These are phyloP conservation scores for Clamator glandarius DNA, from an alignment of 2,797 vertebrate species.

Conservation along the genomic window DNA sequence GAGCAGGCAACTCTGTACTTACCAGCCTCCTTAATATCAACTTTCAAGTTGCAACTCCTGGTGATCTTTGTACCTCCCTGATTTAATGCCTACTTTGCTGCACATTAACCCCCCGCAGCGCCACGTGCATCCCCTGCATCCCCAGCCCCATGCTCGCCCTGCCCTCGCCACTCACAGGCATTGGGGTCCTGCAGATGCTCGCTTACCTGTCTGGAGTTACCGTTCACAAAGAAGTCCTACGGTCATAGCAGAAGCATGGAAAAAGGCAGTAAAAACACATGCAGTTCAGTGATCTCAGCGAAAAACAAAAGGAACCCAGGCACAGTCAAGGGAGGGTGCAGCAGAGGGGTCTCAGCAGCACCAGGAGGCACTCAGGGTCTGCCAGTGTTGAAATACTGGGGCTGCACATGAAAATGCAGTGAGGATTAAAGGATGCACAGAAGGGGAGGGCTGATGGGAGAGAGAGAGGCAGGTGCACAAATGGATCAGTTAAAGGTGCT, in stretches of 20 bases:
- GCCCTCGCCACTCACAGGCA: not conserved
- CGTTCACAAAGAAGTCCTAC: slow-evolving; percentile 99
- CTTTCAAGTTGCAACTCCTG: not conserved
- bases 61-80: not conserved
- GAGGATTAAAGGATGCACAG: not conserved
- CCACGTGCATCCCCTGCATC: accelerated
- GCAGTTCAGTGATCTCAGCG: slow-evolving; percentile 89
- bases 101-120: not conserved
- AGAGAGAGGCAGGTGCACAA: not conserved
- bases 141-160: not conserved
- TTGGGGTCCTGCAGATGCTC: slow-evolving; percentile 25
- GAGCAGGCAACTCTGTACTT: not conserved
- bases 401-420: not conserved
- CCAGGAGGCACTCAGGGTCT: not conserved
- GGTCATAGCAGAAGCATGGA: slow-evolving; percentile 95
- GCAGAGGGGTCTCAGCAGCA: not conserved
- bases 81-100: accelerated
- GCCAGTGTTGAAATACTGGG: not conserved
- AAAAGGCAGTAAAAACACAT: slow-evolving; percentile 88
- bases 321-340: slow-evolving; percentile 32
- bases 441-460: not conserved
- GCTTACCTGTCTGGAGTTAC: slow-evolving; percentile 90
- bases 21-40: not conserved
- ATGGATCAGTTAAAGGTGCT: not conserved
- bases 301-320: slow-evolving; percentile 59